These are phyloP conservation scores for Anoplophora glabripennis DNA, from an alignment of 1,140 invertebrate genomes.

Conservation along the genomic window DNA sequence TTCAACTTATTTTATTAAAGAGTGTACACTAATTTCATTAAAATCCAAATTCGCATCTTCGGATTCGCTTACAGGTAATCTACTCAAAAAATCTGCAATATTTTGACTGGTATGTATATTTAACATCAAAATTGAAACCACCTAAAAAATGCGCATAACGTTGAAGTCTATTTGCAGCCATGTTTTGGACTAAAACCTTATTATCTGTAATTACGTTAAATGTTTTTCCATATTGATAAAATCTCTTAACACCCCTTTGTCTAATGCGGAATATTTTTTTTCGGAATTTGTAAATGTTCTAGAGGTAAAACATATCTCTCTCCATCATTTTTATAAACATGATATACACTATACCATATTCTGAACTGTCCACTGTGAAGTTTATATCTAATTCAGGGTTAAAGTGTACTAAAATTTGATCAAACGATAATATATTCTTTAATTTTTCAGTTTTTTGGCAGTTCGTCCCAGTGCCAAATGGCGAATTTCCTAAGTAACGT, in stretches of 20 bases:
- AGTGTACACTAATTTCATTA: too few relatives aligned
- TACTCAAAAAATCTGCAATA: constrained; percentile 37
- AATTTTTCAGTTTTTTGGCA: not conserved
- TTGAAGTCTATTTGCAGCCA: constrained; percentile 39
- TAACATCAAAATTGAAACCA: constrained; percentile 40
- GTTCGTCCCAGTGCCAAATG: not conserved
- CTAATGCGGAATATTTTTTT: constrained; percentile 33
- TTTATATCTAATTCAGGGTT: constrained; percentile 20
- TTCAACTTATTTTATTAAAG: too few relatives aligned
- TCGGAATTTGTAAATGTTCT: constrained; percentile 47
- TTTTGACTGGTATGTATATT: constrained; percentile 29
- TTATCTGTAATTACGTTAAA: constrained; percentile 55
- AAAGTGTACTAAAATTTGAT: constrained; percentile 15
- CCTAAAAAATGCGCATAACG: constrained; percentile 43
- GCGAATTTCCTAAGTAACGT: not conserved
- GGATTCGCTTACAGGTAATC: constrained; percentile 26
- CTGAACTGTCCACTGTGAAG: constrained; percentile 28
- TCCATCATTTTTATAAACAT: constrained; percentile 12
- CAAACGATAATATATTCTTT: not conserved
- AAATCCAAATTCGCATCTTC: too few relatives aligned
- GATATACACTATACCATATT: constrained; percentile 33
- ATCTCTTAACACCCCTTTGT: constrained; percentile 32
- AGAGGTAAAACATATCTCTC: constrained; percentile 22
- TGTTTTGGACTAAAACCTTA: constrained; percentile 47
- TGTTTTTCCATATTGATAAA: constrained; percentile 48